Conservation (phyloP, 1,140 invertebrate species). For the Metopolophium dirhodum region DNA sequence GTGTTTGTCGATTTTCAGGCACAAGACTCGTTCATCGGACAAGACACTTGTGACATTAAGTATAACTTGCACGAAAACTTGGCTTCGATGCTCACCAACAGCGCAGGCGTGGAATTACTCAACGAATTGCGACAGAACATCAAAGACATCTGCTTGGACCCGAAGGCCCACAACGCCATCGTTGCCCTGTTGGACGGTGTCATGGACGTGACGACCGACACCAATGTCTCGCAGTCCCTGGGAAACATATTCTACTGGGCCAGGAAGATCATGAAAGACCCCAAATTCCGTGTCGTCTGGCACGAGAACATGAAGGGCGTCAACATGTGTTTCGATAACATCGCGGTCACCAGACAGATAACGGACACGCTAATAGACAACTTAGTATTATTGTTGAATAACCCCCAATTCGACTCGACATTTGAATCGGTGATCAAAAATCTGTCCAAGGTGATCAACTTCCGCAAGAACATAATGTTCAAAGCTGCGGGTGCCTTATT, state of each 20-base stretch:
- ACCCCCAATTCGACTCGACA: not conserved
- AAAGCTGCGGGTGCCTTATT: not conserved
- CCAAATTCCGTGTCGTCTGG: not conserved
- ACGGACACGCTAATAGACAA: not conserved
- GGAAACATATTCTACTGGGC: not conserved
- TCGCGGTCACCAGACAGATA: not conserved
- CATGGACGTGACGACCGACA: not conserved
- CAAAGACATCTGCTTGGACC: not conserved
- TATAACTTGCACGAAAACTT: not conserved
- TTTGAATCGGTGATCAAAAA: not conserved
- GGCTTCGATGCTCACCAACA: not conserved
- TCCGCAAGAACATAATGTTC: not conserved
- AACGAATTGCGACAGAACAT: not conserved
- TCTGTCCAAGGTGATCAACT: not conserved
- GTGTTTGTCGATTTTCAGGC: not conserved
- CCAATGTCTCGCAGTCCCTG: not conserved
- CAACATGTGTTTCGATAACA: not conserved
- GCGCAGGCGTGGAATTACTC: not conserved
- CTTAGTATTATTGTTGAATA: not conserved
- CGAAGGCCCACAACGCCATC: not conserved
- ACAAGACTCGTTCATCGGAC: not conserved
- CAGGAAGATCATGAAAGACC: not conserved
- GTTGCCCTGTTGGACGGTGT: not conserved
- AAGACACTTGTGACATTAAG: not conserved
- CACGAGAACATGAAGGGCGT: not conserved